Percentiles rank a stretch among this genome's conserved stretches.
These are phyloP conservation scores for Turdus rufiventris DNA, from an alignment of 2,113 vertebrate species.

Conservation along the genomic window DNA sequence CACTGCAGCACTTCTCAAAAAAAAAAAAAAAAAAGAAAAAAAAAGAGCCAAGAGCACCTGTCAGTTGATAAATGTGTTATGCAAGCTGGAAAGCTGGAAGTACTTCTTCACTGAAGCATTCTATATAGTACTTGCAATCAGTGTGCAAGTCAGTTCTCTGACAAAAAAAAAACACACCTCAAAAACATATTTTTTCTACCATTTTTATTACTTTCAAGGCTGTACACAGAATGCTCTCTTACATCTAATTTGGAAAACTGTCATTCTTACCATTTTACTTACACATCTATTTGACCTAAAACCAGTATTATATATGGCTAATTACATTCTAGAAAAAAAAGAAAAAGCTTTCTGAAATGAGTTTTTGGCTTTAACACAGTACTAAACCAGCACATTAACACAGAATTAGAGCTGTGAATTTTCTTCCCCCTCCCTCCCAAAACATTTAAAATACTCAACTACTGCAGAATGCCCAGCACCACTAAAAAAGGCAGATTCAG, in stretches of 20 bases:
- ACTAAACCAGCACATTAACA: not conserved
- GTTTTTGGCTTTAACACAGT: not conserved
- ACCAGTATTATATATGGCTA: not conserved
- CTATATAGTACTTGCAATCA: not conserved
- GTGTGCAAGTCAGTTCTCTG: not conserved
- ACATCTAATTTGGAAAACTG: not conserved
- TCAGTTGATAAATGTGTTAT: not conserved
- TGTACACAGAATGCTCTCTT: not conserved
- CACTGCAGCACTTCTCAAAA: not conserved
- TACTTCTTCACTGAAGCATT: not conserved
- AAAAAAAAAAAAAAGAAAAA: not conserved
- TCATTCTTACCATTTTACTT: not conserved
- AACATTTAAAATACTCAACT: not conserved
- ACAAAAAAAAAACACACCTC: not conserved
- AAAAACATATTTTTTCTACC: accelerated
- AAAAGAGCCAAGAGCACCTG: not conserved
- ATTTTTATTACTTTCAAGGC: not conserved
- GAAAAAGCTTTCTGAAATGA: not conserved
- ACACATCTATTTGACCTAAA: not conserved
- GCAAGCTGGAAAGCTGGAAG: no score
- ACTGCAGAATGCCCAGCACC: not conserved
- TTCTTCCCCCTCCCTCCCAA: accelerated
- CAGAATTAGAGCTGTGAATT: not conserved
- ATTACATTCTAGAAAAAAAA: not conserved
- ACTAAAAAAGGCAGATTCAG: not conserved